A percentile compares a stretch with the other conserved stretches of the same genome.
Conservation (phyloP, 2,797 vertebrate genomes). For the Paedocypris micromegethes region DNA sequence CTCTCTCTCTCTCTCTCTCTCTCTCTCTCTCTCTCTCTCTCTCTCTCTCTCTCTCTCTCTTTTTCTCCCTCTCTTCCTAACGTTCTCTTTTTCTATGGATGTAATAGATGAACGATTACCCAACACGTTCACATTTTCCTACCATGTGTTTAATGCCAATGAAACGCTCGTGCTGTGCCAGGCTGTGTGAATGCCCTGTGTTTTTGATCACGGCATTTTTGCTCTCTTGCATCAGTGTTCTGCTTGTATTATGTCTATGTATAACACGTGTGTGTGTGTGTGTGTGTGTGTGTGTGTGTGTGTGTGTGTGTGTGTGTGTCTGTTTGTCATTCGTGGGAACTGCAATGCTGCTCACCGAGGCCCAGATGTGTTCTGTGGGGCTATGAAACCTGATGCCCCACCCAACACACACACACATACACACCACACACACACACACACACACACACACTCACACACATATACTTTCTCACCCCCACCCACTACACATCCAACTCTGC, state of each 20-base stretch:
- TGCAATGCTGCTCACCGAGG: slow-evolving; percentile 62
- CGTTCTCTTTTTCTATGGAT: slow-evolving; percentile 53
- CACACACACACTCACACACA: slow-evolving; percentile 47
- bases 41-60: slow-evolving; percentile 54
- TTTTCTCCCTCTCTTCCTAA: slow-evolving; percentile 70
- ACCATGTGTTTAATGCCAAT: slow-evolving; percentile 70
- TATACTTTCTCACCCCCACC: slow-evolving; percentile 57
- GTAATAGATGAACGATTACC: slow-evolving; percentile 74
- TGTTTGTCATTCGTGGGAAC: slow-evolving; percentile 70
- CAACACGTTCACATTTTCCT: slow-evolving; percentile 80
- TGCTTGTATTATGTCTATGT: slow-evolving; percentile 38
- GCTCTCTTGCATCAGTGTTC: slow-evolving; percentile 4
- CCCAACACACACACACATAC: slow-evolving; percentile 32
- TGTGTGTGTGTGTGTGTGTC: slow-evolving; percentile 27
- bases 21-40: slow-evolving; percentile 39
- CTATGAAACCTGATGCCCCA: slow-evolving; percentile 71
- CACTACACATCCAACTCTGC: slow-evolving; percentile 71
- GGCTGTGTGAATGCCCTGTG: slow-evolving; percentile 47
- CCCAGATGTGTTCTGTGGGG: slow-evolving; percentile 71
- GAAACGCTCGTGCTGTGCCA: slow-evolving; percentile 71
- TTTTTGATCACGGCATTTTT: background rate
- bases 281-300: slow-evolving; percentile 44
- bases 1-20: slow-evolving; percentile 50
- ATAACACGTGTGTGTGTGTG: slow-evolving; percentile 30
- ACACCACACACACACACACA: slow-evolving; percentile 23